Evolutionary conservation across 2,113 vertebrate genomes (phyloP), one percentile per base, ranked within the genome.

Genomic region (Paedocypris sp.): DNA sequence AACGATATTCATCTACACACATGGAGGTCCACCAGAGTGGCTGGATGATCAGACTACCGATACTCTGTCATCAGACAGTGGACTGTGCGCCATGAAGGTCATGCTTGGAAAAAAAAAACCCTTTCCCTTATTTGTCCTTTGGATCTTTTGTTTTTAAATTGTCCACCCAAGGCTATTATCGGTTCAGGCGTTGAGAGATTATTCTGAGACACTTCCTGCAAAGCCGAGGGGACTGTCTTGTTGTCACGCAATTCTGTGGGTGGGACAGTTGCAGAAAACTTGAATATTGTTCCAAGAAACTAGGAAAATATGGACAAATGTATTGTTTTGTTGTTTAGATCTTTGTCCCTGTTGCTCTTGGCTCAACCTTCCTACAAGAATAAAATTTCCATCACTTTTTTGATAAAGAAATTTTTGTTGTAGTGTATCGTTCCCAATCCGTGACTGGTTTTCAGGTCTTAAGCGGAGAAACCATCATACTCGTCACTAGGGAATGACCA

Each of bases 151-250:
- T 71, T 62, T 70, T 13, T 46, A 36, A 23, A 62, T 29, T 62
- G 35, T 63, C 49, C 61, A 51, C 53, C 60, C 36, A 60, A 64
- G 67, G 54, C 35, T 49, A 59, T 69, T 31, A 18, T n/a, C n/a
- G n/a, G n/a, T n/a, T n/a, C 13, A 28, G 13, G 20, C 6, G 56
- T 41, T 65, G 33, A 65, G 15, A 23, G 35, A 64, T 46, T 32
- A 61, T 69, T 69, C 42, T 56, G 51, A 48, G 39, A 32, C n/a
- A 51, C n/a, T 65, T 61, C 62, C 67, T 64, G 48, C 46, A 46
- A 29, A 54, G 56, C 9, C 13, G n/a, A 33, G 48, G 18, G 19
- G 31, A 42, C 42, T 6, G 31, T 56, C 22, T 47, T 57, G 46
- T 59, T 64, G 67, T 64, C 67, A 65, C 13, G 28, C 19, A 69